Evolutionary conservation across 2,113 vertebrate species (phyloP).

Genomic region (Chauna torquata): DNA sequence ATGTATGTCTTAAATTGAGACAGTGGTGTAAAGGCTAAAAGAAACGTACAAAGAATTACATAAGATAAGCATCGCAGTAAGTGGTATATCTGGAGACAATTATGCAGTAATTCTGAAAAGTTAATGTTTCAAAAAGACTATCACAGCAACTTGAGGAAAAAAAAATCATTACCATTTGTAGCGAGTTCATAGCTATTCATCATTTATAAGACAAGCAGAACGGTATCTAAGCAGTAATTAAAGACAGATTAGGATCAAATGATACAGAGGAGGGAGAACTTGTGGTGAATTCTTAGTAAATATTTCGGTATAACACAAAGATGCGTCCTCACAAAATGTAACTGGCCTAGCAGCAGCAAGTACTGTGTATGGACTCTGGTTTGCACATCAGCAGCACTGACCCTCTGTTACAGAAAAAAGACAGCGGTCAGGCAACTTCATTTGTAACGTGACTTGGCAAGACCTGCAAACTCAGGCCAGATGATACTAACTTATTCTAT

Average conservation of each 20-base stretch:
- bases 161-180: background rate
- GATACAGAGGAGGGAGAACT: background rate
- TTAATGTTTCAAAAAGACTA: background rate
- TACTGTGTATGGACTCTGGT: background rate
- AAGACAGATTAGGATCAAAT: background rate
- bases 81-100: background rate
- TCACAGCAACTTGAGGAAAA: background rate
- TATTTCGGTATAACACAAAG: background rate
- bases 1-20: background rate
- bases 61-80: background rate
- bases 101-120: background rate
- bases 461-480: background rate
- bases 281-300: background rate
- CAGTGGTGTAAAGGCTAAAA: background rate
- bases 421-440: background rate
- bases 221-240: background rate
- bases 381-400: background rate
- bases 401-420: background rate
- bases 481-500: background rate
- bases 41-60: background rate
- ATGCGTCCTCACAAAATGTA: background rate
- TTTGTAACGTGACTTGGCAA: background rate
- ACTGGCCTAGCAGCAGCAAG: background rate
- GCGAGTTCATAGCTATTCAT: background rate
- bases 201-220: background rate